Evolutionary conservation across 2,797 vertebrate species (phyloP).

Genomic region (Ambastaia sidthimunki): DNA sequence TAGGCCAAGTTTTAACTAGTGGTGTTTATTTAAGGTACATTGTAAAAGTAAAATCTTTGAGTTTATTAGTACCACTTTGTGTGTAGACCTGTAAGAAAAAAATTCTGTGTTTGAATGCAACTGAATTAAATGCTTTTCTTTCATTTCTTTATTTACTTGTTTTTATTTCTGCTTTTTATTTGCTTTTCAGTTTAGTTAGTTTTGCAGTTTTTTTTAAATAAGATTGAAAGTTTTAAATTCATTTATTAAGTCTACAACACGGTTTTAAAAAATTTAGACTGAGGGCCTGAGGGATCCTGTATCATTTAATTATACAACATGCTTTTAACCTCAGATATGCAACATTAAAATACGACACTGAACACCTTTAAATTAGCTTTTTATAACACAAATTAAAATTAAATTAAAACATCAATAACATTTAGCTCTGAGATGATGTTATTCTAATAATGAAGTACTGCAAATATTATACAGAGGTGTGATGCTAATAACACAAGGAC

Average conservation of each 20-base stretch:
- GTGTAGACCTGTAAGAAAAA: constrained; percentile 12
- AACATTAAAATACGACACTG: not conserved
- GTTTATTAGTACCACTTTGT: not conserved
- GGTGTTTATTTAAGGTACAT: not conserved
- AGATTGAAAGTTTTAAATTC: no score
- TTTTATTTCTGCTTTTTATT: no score
- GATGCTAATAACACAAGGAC: not conserved
- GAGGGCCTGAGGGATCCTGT: not conserved
- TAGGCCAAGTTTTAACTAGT: not conserved
- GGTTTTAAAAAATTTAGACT: constrained; percentile 5
- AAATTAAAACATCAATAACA: not conserved
- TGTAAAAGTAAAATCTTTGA: not conserved
- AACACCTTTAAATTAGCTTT: not conserved
- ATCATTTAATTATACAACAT: constrained; percentile 38
- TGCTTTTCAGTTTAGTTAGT: not conserved
- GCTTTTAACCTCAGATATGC: constrained; percentile 27
- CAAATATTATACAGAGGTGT: not conserved
- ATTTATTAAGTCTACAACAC: no score
- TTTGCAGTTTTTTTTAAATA: not conserved
- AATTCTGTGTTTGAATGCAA: not conserved
- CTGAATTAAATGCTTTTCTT: not conserved
- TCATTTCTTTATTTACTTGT: not conserved
- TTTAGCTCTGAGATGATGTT: not conserved
- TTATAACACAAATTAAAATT: not conserved
- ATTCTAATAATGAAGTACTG: not conserved